Conservation (phyloP, 2,888 invertebrate genomes). For the Endotricha flammealis region DNA sequence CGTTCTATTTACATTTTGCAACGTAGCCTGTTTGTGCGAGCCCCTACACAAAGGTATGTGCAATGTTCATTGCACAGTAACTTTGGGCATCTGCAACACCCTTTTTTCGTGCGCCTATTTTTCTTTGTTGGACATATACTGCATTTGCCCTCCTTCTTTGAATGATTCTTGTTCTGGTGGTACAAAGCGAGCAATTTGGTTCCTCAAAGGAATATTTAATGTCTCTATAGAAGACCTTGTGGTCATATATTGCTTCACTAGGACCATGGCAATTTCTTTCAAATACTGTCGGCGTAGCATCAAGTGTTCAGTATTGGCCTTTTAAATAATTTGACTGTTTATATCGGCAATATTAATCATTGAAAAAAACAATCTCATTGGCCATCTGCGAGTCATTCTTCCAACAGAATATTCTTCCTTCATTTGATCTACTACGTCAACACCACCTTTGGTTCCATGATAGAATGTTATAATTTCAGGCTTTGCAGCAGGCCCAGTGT, state of each 20-base stretch:
- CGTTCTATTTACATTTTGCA: too few species aligned
- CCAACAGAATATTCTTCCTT: conserved; percentile 19
- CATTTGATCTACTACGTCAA: conserved; percentile 22
- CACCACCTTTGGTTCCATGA: conserved; percentile 23
- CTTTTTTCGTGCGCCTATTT: conserved; percentile 13
- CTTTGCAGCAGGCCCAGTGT: conserved; percentile 17
- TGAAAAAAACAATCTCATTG: conserved; percentile 25
- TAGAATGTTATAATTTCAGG: conserved; percentile 22
- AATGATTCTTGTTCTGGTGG: conserved; percentile 8
- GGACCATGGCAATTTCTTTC: too few species aligned
- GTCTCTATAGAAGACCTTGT: too few species aligned
- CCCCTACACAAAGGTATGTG: conserved; percentile 9
- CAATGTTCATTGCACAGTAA: conserved; percentile 9
- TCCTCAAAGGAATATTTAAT: neutral
- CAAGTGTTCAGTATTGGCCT: conserved; percentile 14
- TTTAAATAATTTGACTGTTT: conserved; percentile 25
- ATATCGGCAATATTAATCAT: conserved; percentile 28
- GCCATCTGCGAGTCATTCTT: conserved; percentile 30
- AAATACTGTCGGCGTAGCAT: conserved; percentile 2
- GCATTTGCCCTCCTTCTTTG: conserved; percentile 11
- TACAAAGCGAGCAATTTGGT: conserved; percentile 10
- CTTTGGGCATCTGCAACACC: conserved; percentile 11
- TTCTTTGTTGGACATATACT: conserved; percentile 10
- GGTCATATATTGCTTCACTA: too few species aligned
- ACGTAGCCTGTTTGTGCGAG: too few species aligned